Evolutionary conservation across 2,888 invertebrate genomes (phyloP).

Genomic region (Anoncus sp.): DNA sequence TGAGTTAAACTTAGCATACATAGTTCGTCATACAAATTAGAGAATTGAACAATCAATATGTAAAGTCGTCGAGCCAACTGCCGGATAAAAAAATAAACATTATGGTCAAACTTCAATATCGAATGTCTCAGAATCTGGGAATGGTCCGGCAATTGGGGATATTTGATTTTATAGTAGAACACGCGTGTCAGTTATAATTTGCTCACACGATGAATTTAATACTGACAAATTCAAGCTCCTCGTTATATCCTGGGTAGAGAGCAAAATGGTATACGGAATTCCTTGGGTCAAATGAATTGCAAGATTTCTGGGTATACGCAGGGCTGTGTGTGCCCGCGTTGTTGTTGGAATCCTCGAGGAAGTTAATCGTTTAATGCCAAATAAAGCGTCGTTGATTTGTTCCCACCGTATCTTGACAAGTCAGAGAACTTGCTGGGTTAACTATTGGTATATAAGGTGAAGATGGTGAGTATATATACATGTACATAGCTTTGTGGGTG

Average conservation of each 20-base stretch:
- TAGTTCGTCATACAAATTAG: too few relatives aligned
- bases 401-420: conserved; percentile 18
- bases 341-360: conserved; percentile 1
- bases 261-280: conserved; percentile 18
- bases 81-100: too few relatives aligned
- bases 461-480: not conserved
- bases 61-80: too few relatives aligned
- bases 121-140: too few relatives aligned
- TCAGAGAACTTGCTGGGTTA: conserved; percentile 19
- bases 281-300: not conserved
- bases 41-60: too few relatives aligned
- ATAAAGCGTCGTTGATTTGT: conserved; percentile 19
- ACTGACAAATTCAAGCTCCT: conserved; percentile 9
- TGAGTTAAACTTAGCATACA: not conserved
- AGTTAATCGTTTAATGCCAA: conserved; percentile 43
- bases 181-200: conserved; percentile 11
- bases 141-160: too few relatives aligned
- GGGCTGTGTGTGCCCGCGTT: not conserved
- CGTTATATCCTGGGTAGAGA: not conserved
- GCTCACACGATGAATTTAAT: not conserved
- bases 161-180: not conserved
- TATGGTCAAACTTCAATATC: too few relatives aligned
- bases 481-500: too few relatives aligned
- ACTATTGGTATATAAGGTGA: conserved; percentile 33
- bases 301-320: not conserved